Evolutionary conservation across 2,797 vertebrate species (phyloP).

Genomic region (Vultur gryphus): DNA sequence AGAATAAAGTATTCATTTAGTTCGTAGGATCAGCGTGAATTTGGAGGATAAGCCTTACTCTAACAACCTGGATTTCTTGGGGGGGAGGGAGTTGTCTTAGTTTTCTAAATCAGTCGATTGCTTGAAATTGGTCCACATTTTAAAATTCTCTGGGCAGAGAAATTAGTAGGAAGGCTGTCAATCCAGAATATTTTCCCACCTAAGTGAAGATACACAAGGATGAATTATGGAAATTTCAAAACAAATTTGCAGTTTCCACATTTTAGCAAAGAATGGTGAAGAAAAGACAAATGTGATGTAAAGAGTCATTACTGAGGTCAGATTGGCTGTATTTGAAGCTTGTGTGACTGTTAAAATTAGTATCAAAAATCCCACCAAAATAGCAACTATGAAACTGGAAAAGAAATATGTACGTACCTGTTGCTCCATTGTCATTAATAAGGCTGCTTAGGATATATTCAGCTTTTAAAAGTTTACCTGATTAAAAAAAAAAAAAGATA

Average conservation of each 20-base stretch:
- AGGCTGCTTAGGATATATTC: conserved; percentile 91
- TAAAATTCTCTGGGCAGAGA: neutral
- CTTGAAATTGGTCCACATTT: neutral
- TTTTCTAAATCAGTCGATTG: neutral
- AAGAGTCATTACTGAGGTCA: neutral
- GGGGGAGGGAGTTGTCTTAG: neutral
- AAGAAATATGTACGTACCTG: conserved; percentile 70
- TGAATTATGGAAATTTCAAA: neutral
- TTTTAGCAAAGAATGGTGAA: neutral
- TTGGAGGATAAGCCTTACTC: neutral
- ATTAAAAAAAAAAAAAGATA: neutral
- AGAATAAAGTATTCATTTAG: neutral
- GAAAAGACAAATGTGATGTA: neutral
- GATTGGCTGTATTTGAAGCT: neutral
- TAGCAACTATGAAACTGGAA: neutral
- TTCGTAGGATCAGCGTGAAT: neutral
- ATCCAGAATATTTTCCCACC: neutral
- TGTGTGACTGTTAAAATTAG: neutral
- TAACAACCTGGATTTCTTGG: neutral
- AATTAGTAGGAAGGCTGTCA: neutral
- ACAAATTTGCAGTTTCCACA: neutral
- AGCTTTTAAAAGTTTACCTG: conserved; percentile 93
- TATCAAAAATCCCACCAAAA: neutral
- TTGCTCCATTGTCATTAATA: conserved; percentile 83
- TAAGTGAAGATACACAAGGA: neutral